Percentiles rank a stretch among this genome's conserved stretches.
Evolutionary conservation across 2,797 vertebrate genomes (phyloP).

Genomic region (Sarcophilus harrisii): DNA sequence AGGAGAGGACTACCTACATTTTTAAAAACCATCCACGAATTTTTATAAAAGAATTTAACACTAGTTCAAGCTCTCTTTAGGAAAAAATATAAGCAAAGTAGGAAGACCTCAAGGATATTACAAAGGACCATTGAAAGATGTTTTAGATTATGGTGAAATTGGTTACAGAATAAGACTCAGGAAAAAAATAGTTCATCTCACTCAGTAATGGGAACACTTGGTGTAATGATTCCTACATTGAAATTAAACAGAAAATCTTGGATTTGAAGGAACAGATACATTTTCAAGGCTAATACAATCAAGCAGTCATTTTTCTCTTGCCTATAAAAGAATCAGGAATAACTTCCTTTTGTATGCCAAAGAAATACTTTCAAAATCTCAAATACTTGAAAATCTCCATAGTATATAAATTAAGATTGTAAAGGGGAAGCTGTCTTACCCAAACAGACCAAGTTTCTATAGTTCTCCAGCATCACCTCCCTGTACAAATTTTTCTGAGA

Average conservation of each 20-base stretch:
- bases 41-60: neutral
- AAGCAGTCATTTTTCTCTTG: neutral
- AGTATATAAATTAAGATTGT: neutral
- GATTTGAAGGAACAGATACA: neutral
- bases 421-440: neutral
- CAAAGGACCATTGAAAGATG: neutral
- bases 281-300: neutral
- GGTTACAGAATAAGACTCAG: neutral
- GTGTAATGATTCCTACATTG: neutral
- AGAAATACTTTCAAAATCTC: neutral
- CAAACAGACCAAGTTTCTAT: constrained; percentile 37
- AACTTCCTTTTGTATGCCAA: neutral
- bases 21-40: neutral
- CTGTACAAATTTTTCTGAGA: constrained; percentile 10
- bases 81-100: neutral
- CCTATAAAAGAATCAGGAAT: neutral
- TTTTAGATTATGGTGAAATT: neutral
- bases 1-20: neutral
- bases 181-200: neutral
- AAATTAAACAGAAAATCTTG: neutral
- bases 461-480: constrained; percentile 54
- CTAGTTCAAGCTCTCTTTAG: neutral
- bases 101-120: neutral
- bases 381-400: neutral
- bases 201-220: neutral